Base-by-base conservation (phyloP, 2,113 vertebrate species). In the Eira barbara region DNA sequence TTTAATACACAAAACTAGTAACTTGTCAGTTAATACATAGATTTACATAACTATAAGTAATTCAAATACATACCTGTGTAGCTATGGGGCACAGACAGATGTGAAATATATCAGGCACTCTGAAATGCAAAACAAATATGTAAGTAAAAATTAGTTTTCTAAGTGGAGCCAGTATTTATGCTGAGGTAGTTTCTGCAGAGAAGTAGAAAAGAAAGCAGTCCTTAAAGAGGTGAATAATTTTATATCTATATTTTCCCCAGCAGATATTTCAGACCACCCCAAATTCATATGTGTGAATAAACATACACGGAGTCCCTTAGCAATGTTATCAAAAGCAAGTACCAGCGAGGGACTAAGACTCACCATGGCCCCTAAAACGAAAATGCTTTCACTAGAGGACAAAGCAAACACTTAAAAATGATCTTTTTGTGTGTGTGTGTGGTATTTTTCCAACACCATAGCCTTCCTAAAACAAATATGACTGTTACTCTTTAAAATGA, bases 121-220 rank as follows among this genome's bases (percentile, higher is more conserved):
- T 98, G 88, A 96, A 98, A 98, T 92, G 34, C 15, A 97, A 97
- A 97, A 96, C 61, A 97, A 83, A 90, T 42, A 82, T 36, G 6
- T 94, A 89, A 96, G 57, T 82, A 92, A 92, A 95, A 89, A 87
- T 94, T 93, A 86, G 93, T 84, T 93, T 92, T 89, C 15, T 67
- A 31, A 87, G 18, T 63, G 36, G 27, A 96, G 91, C 9, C 47
- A 90, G 31, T 95, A 92, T 95, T 89, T 94, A 73, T 29, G 27
- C 39, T 67, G 25, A 96, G 12, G 61, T 21, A 92, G 87, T 74
- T 90, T 95, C 57, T 78, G 15, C 27, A 89, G 39, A 88, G 21
- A 93, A 74, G 4, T n/a, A 92, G 89, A 21, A 90, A 90, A 84
- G 13, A 94, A 0, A 59, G 39, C 11, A 95, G 49, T 71, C 8